These are phyloP conservation scores for Ctenopoma kingsleyae DNA, from an alignment of 2,797 vertebrate genomes.

Conservation along the genomic window DNA sequence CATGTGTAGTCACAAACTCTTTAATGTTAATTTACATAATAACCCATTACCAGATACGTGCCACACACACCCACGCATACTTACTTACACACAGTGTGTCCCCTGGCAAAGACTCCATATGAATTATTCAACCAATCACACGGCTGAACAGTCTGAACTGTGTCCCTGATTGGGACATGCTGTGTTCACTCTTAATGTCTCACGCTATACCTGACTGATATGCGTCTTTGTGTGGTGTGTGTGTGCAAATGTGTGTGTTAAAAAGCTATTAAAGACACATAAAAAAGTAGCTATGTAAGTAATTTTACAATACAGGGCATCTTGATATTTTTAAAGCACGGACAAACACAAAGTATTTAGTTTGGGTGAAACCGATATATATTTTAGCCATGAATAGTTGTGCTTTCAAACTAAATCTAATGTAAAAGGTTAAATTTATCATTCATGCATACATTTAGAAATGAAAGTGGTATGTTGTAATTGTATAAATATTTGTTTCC, in stretches of 20 bases:
- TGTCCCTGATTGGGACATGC: conserved; percentile 73
- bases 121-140: conserved; percentile 84
- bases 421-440: not conserved
- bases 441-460: not conserved
- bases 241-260: conserved; percentile 29
- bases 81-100: conserved; percentile 44
- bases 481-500: not conserved
- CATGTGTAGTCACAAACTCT: conserved; percentile 33
- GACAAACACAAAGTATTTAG: not conserved
- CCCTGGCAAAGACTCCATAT: conserved; percentile 54
- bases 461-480: not conserved
- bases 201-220: conserved; percentile 68
- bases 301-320: conserved; percentile 8
- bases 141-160: conserved; percentile 69
- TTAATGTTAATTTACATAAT: conserved; percentile 65
- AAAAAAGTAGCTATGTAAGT: not conserved
- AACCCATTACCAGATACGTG: conserved; percentile 51
- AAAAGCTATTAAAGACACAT: conserved; percentile 32
- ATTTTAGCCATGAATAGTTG: conserved; percentile 9
- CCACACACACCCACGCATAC: conserved; percentile 35
- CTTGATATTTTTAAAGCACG: conserved; percentile 5
- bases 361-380: not conserved
- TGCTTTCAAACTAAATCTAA: not conserved
- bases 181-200: conserved; percentile 67
- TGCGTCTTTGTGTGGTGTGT: conserved; percentile 24